phyloP scores from a whole-genome alignment of 1,140 invertebrate species.

The Pristionchus pacificus region DNA sequence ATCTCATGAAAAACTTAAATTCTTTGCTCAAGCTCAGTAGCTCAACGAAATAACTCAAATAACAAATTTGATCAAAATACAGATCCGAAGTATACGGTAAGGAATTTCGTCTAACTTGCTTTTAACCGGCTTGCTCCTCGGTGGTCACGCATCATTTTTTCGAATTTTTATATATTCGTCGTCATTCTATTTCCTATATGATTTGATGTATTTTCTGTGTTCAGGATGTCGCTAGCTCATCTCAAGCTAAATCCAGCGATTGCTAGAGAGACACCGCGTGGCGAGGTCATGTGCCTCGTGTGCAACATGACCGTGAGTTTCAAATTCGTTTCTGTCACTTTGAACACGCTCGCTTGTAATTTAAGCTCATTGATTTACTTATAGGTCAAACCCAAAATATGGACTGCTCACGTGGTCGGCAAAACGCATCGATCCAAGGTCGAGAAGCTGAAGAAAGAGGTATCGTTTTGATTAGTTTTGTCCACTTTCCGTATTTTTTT shows the following conservation, averaged over 20 bases:
- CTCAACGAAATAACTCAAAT: no score
- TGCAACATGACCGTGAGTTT: conserved; percentile 7
- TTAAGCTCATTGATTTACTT: not conserved
- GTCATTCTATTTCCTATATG: no score
- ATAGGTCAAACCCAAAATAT: conserved; percentile 14
- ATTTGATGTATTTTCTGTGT: no score
- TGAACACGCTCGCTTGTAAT: not conserved
- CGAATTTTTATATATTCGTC: no score
- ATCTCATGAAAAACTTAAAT: no score
- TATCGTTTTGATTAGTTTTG: no score
- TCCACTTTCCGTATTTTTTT: not conserved
- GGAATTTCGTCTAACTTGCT: no score
- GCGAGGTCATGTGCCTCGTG: conserved; percentile 13
- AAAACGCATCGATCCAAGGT: conserved; percentile 15
- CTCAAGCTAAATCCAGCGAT: conserved; percentile 17
- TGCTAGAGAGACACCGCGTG: conserved; percentile 11
- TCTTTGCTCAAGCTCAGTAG: no score
- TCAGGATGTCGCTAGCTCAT: not conserved
- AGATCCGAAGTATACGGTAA: no score
- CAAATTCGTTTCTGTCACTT: not conserved
- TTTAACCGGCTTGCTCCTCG: no score
- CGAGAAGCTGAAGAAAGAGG: conserved; percentile 7
- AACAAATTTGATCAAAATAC: no score
- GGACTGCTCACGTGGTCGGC: conserved; percentile 20
- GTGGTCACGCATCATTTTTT: no score